Conservation (phyloP, 1,140 invertebrate genomes). For the Cotesia vestalis region DNA sequence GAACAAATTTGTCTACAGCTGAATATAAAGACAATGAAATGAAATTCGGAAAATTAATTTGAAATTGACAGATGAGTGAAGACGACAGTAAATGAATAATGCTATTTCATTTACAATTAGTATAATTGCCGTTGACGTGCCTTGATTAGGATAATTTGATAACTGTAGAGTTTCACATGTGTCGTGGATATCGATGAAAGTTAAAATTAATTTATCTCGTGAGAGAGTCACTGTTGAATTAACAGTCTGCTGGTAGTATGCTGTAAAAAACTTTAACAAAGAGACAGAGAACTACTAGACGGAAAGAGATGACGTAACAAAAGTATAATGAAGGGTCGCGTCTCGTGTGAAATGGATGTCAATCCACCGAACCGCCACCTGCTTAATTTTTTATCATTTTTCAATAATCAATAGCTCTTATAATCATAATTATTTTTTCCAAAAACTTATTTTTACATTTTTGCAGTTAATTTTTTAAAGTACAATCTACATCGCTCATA, state of each 20-base stretch:
- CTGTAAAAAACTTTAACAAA: slow-evolving; percentile 1
- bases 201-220: slow-evolving; percentile 24
- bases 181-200: slow-evolving; percentile 13
- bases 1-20: too few relatives aligned
- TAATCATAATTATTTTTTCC: too few relatives aligned
- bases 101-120: background rate
- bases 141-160: slow-evolving; percentile 26
- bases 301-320: background rate
- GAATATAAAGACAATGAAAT: background rate
- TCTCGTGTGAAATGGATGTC: slow-evolving; percentile 15
- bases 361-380: slow-evolving; percentile 25
- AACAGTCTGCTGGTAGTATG: slow-evolving; percentile 16
- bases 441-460: too few relatives aligned
- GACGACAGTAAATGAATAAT: background rate
- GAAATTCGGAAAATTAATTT: background rate
- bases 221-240: slow-evolving; percentile 22
- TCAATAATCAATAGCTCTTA: too few relatives aligned
- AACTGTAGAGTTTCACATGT: background rate
- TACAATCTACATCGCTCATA: too few relatives aligned
- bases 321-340: slow-evolving; percentile 14
- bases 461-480: too few relatives aligned
- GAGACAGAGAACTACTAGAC: background rate
- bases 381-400: background rate
- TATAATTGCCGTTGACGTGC: slow-evolving; percentile 29
- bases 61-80: slow-evolving; percentile 11